Conservation (phyloP, 2,797 vertebrate species). For the Esox lucius region DNA sequence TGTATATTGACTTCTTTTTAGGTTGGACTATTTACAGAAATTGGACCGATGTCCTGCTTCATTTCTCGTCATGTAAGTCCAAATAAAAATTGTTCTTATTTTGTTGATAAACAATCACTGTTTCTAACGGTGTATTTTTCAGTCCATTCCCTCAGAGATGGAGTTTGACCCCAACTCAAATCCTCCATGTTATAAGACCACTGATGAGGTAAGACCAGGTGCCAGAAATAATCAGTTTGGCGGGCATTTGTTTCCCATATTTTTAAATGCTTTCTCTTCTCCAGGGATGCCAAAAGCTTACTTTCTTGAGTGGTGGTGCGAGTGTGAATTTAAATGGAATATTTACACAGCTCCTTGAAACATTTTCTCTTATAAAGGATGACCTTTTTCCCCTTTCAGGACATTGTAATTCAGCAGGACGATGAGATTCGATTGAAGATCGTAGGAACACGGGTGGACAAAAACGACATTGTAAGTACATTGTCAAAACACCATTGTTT, state of each 20-base stretch:
- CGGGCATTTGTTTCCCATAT: too few relatives aligned
- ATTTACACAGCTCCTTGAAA: not conserved
- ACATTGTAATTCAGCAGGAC: conserved; percentile 93
- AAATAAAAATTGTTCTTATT: not conserved
- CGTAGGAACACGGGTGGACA: conserved; percentile 92
- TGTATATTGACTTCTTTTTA: conserved; percentile 46
- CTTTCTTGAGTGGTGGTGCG: too few relatives aligned
- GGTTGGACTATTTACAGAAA: conserved; percentile 95
- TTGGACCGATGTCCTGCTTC: conserved; percentile 96
- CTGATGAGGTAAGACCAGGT: conserved; percentile 82
- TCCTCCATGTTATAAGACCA: conserved; percentile 92
- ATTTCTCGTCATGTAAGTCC: conserved; percentile 91
- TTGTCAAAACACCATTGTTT: not conserved
- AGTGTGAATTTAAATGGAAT: not conserved
- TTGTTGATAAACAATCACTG: not conserved
- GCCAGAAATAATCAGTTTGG: not conserved
- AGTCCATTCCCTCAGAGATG: conserved; percentile 97
- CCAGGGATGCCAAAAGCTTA: too few relatives aligned
- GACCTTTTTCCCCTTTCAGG: conserved; percentile 65
- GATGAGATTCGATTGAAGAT: conserved; percentile 93
- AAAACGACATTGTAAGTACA: conserved; percentile 90
- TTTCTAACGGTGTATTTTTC: conserved; percentile 24
- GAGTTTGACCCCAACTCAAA: conserved; percentile 96
- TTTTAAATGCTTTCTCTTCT: too few relatives aligned
- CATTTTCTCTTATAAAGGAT: not conserved